Conservation (phyloP, 2,113 vertebrate species). For the Mus musculus region DNA sequence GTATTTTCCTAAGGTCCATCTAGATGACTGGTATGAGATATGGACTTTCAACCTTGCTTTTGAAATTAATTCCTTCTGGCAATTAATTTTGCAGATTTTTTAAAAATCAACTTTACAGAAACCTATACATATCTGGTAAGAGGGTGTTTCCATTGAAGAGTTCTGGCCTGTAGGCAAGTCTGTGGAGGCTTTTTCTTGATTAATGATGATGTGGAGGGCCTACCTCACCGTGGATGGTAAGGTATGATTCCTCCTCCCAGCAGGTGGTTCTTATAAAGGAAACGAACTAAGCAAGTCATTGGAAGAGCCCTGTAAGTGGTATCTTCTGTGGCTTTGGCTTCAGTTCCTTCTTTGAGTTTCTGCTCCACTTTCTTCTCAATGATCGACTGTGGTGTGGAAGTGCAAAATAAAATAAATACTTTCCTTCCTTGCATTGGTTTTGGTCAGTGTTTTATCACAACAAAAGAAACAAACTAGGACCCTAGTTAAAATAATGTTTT, state of each 20-base stretch:
- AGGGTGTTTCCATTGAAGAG: not conserved
- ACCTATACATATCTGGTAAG: not conserved
- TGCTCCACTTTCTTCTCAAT: not conserved
- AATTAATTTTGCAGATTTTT: not conserved
- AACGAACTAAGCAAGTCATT: not conserved
- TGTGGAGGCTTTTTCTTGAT: not conserved
- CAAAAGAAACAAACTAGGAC: not conserved
- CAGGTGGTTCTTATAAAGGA: not conserved
- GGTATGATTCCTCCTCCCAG: not conserved
- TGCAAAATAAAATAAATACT: not conserved
- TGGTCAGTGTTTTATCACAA: not conserved
- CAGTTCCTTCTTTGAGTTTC: not conserved
- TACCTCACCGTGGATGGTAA: not conserved
- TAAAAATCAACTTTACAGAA: not conserved
- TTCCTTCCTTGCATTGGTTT: not conserved
- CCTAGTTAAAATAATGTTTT: not conserved
- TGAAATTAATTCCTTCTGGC: not conserved
- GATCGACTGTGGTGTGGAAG: not conserved
- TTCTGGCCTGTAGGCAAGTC: not conserved
- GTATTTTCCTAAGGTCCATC: not conserved
- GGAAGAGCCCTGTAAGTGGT: not conserved
- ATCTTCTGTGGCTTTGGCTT: not conserved
- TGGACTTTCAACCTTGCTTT: not conserved
- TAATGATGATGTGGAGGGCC: not conserved
- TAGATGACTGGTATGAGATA: not conserved